Conservation (phyloP, 2,797 vertebrate species). For the Champsocephalus esox region DNA sequence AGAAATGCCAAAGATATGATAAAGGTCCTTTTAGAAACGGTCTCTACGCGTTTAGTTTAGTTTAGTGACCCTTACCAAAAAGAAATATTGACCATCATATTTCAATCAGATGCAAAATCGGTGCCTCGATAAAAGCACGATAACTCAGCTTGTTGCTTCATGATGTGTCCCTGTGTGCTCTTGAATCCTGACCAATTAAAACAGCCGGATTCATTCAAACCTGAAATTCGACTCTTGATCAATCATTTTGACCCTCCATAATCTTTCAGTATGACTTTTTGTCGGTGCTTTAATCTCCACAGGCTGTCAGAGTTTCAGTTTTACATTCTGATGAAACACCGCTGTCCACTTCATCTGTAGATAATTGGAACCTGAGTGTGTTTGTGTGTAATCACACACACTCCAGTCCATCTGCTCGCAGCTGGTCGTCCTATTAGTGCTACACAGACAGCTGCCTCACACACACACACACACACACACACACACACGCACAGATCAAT, state of each 20-base stretch:
- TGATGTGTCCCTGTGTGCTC: neutral
- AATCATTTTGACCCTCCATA: neutral
- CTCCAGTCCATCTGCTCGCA: slow-evolving; percentile 25
- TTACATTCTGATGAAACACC: neutral
- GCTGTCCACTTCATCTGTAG: neutral
- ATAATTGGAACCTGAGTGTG: neutral
- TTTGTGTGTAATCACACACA: slow-evolving; percentile 15
- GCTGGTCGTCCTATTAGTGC: slow-evolving; percentile 15
- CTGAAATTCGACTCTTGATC: neutral
- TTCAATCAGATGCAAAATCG: neutral
- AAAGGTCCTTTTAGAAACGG: neutral
- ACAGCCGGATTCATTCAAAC: neutral
- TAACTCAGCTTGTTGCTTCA: neutral
- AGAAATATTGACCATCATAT: too few relatives aligned
- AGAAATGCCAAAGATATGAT: neutral
- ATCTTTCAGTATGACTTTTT: neutral
- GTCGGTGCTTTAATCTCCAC: neutral
- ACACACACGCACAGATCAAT: slow-evolving; percentile 17
- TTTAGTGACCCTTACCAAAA: neutral
- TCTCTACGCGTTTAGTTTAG: neutral
- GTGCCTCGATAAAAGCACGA: neutral
- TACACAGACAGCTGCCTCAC: slow-evolving; percentile 6
- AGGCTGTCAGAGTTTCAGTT: neutral
- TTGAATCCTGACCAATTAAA: neutral
- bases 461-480: slow-evolving; percentile 7